These are phyloP conservation scores for Alca torda DNA, from an alignment of 2,797 vertebrate species.

Conservation along the genomic window DNA sequence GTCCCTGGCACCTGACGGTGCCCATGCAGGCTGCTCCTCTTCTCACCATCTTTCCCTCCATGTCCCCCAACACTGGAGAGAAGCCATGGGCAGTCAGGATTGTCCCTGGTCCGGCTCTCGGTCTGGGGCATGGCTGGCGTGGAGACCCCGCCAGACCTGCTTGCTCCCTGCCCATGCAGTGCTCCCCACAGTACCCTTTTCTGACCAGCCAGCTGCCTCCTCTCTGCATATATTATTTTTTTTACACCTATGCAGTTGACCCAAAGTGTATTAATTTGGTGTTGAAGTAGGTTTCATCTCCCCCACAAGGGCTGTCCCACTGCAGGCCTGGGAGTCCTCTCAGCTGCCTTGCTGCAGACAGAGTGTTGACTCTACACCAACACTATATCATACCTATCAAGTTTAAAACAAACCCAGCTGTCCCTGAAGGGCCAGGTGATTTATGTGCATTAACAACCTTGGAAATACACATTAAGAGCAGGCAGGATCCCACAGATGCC, in stretches of 20 bases:
- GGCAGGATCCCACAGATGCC: background rate
- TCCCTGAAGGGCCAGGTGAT: background rate
- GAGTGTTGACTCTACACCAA: background rate
- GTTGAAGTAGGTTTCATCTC: background rate
- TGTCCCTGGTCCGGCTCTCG: background rate
- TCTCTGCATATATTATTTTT: background rate
- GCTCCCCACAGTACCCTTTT: background rate
- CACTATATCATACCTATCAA: background rate
- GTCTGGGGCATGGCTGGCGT: background rate
- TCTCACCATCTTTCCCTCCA: background rate
- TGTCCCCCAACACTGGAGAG: background rate
- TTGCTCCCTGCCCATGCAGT: background rate
- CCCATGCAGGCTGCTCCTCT: background rate
- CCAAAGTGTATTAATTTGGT: background rate
- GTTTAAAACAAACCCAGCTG: constrained; percentile 13
- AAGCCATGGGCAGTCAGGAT: background rate
- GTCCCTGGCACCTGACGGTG: background rate
- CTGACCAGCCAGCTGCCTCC: background rate
- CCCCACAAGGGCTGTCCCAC: background rate
- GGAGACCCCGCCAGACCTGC: accelerated
- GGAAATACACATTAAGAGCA: constrained; percentile 19
- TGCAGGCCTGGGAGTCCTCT: background rate
- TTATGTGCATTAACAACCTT: background rate
- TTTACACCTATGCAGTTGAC: background rate
- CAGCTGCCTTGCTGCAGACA: background rate